Evolutionary conservation across 2,113 vertebrate genomes (phyloP).

Genomic region (Machaerirhynchus nigripectus): DNA sequence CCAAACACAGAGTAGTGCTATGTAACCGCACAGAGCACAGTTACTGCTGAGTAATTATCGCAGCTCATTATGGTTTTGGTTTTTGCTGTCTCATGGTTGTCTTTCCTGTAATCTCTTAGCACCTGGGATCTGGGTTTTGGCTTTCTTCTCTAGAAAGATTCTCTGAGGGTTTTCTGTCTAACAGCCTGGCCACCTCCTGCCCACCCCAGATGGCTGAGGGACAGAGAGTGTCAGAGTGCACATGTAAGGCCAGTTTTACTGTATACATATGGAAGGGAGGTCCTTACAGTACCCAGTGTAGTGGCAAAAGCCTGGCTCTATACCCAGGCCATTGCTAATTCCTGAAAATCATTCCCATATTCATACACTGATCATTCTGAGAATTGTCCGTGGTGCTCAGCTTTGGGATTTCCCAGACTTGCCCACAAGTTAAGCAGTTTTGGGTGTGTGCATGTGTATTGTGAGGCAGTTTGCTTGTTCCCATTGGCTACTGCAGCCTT

Average conservation of each 20-base stretch:
- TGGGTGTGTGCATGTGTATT: not conserved
- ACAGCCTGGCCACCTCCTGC: not conserved
- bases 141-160: not conserved
- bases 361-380: not conserved
- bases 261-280: fast-evolving
- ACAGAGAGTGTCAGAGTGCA: not conserved
- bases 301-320: not conserved
- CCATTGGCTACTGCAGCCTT: not conserved
- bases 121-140: not conserved
- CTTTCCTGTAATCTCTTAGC: not conserved
- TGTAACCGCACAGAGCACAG: not conserved
- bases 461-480: not conserved
- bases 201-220: not conserved
- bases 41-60: not conserved
- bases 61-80: not conserved
- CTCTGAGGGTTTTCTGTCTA: not conserved
- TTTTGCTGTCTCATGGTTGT: not conserved
- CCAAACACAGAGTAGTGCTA: not conserved
- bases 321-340: not conserved
- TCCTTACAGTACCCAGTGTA: no score
- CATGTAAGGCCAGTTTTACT: not conserved
- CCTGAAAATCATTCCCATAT: not conserved
- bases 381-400: not conserved
- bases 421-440: not conserved
- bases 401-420: not conserved